Evolutionary conservation across 37 sponge, comb jelly and placozoan genomes (phyloP).

Genomic region (Ianthella basta): DNA sequence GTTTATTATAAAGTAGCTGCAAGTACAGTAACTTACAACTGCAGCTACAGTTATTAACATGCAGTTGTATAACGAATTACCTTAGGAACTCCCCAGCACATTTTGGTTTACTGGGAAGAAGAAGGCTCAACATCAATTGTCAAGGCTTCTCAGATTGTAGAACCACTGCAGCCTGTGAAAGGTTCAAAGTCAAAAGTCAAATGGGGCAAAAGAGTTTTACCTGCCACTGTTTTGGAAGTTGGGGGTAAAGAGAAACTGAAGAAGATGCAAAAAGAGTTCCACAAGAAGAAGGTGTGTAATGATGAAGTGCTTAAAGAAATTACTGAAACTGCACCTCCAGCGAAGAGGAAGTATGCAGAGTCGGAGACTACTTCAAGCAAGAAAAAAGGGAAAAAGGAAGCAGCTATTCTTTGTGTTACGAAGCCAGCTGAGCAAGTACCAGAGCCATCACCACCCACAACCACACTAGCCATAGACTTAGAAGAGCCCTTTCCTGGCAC

Average conservation of each 20-base stretch:
- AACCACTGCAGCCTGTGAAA: background rate
- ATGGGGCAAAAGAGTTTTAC: background rate
- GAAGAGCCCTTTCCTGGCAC: background rate
- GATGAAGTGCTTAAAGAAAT: background rate
- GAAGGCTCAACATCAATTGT: constrained; percentile 29
- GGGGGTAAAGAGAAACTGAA: background rate
- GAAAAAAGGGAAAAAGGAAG: constrained; percentile 7
- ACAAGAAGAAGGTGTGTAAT: background rate
- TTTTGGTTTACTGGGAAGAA: constrained; percentile 25
- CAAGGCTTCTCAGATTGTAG: constrained; percentile 7
- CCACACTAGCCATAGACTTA: background rate
- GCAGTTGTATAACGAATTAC: background rate
- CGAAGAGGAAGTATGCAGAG: background rate
- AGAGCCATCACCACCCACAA: background rate
- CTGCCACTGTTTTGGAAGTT: constrained; percentile 10
- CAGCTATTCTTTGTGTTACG: background rate
- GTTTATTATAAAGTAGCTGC: no score
- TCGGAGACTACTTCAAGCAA: background rate
- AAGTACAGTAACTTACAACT: background rate
- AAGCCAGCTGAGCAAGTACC: background rate
- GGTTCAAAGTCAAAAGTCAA: background rate
- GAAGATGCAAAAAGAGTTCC: constrained; percentile 17
- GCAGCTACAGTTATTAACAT: background rate
- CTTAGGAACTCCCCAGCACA: background rate
- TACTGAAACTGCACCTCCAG: background rate